A percentile compares a stretch with the other conserved stretches of the same genome.
Evolutionary conservation across 1,140 invertebrate species (phyloP).

Genomic region (Drosophila sulfurigaster): DNA sequence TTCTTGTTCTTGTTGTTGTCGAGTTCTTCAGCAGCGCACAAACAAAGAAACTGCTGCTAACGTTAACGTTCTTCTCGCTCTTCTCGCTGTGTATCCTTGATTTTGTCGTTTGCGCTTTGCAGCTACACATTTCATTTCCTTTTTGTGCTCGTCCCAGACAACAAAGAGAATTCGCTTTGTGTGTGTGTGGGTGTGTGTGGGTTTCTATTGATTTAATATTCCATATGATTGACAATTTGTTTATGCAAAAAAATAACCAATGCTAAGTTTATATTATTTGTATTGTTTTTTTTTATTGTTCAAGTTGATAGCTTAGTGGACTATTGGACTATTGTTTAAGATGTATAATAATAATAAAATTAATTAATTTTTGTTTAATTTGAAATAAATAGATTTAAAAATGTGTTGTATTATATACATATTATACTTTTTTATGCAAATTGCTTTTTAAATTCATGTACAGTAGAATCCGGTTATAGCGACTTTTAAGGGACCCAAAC

Average conservation of each 20-base stretch:
- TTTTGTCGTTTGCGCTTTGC: conserved; percentile 44
- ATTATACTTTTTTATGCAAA: too few relatives aligned
- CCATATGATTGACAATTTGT: conserved; percentile 35
- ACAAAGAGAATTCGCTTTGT: conserved; percentile 57
- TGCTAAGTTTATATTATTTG: neutral
- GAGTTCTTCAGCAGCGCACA: conserved; percentile 5
- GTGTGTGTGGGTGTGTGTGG: neutral
- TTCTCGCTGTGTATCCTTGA: conserved; percentile 64
- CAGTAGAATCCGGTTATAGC: conserved; percentile 7
- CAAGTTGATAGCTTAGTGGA: too few relatives aligned
- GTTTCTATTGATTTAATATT: conserved; percentile 32
- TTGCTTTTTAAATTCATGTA: neutral
- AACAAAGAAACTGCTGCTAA: conserved; percentile 76
- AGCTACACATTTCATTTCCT: conserved; percentile 48
- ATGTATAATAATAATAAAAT: too few relatives aligned
- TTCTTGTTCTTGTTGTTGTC: conserved; percentile 14
- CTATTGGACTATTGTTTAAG: too few relatives aligned
- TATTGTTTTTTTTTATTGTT: too few relatives aligned
- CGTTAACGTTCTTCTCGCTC: neutral
- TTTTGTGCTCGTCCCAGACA: conserved; percentile 59
- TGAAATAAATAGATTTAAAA: too few relatives aligned
- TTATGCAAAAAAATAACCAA: neutral
- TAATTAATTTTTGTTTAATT: too few relatives aligned
- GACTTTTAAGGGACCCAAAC: neutral
- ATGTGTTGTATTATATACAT: too few relatives aligned